Percentiles rank a stretch among this genome's conserved stretches.
phyloP scores from a whole-genome alignment of 2,113 vertebrate genomes.

The Ramphastos sulfuratus region DNA sequence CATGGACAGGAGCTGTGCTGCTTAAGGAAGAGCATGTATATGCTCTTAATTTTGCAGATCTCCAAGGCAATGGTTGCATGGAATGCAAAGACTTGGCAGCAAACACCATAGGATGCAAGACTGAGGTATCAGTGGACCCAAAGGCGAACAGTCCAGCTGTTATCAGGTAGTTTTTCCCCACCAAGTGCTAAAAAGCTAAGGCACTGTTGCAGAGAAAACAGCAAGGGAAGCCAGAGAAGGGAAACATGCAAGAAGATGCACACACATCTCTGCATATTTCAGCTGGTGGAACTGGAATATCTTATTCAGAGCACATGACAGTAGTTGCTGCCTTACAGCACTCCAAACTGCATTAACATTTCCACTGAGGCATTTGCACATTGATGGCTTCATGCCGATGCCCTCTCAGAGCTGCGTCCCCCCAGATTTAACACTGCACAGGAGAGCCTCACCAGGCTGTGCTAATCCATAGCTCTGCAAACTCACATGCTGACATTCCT shows the following conservation, averaged over 20 bases:
- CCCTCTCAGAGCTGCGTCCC: not conserved
- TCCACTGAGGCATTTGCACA: not conserved
- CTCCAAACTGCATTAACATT: not conserved
- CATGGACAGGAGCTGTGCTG: not conserved
- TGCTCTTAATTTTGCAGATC: slow-evolving; percentile 28
- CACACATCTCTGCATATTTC: not conserved
- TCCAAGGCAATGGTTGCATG: not conserved
- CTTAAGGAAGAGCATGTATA: not conserved
- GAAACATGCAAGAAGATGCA: not conserved
- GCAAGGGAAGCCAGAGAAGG: not conserved
- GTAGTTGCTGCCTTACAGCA: slow-evolving; percentile 14
- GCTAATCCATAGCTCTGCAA: not conserved
- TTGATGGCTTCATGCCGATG: not conserved
- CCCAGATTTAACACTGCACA: not conserved
- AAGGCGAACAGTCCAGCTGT: not conserved
- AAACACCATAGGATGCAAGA: not conserved
- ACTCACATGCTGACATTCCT: not conserved
- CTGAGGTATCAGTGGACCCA: not conserved
- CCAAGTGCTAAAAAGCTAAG: not conserved
- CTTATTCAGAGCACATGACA: not conserved
- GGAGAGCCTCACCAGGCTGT: not conserved
- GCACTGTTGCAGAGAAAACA: not conserved
- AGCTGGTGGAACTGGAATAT: not conserved
- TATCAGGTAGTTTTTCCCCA: not conserved
- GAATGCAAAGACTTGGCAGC: not conserved